Conservation (phyloP, 1,140 invertebrate species). For the Atta texana region DNA sequence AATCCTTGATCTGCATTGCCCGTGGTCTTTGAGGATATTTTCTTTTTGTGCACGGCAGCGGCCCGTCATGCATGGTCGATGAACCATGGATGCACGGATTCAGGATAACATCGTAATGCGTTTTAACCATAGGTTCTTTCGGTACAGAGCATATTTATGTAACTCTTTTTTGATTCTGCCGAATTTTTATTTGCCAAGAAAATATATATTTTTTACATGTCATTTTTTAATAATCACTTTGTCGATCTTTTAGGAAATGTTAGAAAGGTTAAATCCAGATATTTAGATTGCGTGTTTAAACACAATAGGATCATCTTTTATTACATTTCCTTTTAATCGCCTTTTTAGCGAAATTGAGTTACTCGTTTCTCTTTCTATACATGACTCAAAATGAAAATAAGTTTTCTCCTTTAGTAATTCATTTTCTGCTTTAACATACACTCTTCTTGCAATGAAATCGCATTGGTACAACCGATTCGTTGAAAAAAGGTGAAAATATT, state of each 20-base stretch:
- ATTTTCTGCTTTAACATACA: too few relatives aligned
- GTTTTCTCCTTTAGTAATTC: not conserved
- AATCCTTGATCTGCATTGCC: slow-evolving; percentile 59
- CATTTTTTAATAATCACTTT: not conserved
- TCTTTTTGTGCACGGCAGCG: slow-evolving; percentile 48
- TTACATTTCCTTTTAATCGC: not conserved
- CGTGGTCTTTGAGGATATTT: slow-evolving; percentile 42
- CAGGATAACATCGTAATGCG: slow-evolving; percentile 56
- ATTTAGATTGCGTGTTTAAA: not conserved
- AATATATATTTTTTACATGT: not conserved
- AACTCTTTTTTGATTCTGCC: not conserved
- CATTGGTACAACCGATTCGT: too few relatives aligned
- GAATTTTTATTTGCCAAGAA: slow-evolving; percentile 25
- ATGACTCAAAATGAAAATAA: not conserved
- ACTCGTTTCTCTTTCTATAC: not conserved
- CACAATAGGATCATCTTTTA: not conserved
- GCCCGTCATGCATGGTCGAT: slow-evolving; percentile 59
- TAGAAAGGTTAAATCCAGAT: too few relatives aligned
- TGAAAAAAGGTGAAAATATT: too few relatives aligned
- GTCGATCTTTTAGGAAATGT: not conserved
- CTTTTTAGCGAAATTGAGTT: not conserved
- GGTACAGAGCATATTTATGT: slow-evolving; percentile 19
- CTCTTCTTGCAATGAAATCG: too few relatives aligned
- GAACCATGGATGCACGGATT: slow-evolving; percentile 55
- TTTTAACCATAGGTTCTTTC: slow-evolving; percentile 41